Percentiles rank a stretch among this genome's conserved stretches.
phyloP scores from a whole-genome alignment of 2,888 invertebrate species.

The Chrysotoxum bicinctum region DNA sequence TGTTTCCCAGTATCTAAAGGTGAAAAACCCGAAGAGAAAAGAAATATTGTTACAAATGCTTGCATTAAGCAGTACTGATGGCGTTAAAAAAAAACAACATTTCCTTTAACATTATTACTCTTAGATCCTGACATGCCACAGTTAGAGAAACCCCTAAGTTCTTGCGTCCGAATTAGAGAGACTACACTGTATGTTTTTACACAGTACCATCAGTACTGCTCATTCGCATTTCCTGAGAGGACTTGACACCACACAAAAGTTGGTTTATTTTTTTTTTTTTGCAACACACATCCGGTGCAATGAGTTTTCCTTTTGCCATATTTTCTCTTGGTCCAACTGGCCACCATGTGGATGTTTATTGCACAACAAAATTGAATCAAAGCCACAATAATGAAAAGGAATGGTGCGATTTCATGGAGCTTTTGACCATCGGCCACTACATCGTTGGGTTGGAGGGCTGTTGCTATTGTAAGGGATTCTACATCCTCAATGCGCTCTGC shows the following conservation, averaged over 20 bases:
- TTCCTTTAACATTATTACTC: no score
- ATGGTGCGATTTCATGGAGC: constrained; percentile 39
- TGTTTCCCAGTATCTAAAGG: no score
- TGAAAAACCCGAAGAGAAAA: no score
- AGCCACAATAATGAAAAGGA: constrained; percentile 43
- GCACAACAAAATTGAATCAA: constrained; percentile 56
- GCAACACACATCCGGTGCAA: neutral
- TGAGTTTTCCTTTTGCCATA: neutral
- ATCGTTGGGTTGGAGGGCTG: neutral
- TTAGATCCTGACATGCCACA: no score
- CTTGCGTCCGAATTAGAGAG: neutral
- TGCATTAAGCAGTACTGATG: no score
- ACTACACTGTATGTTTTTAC: neutral
- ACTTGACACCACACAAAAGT: constrained; percentile 24
- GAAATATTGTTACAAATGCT: no score
- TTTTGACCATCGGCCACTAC: neutral
- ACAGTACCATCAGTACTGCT: neutral
- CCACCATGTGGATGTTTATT: constrained; percentile 50
- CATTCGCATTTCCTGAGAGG: neutral
- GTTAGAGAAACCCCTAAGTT: no score
- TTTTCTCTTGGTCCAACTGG: neutral
- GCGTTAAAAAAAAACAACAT: no score
- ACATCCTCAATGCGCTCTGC: neutral
- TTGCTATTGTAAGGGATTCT: neutral
- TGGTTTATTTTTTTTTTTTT: neutral